These are phyloP conservation scores for Brachionus rotundiformis DNA, from an alignment of 1,140 invertebrate genomes.

Conservation along the genomic window DNA sequence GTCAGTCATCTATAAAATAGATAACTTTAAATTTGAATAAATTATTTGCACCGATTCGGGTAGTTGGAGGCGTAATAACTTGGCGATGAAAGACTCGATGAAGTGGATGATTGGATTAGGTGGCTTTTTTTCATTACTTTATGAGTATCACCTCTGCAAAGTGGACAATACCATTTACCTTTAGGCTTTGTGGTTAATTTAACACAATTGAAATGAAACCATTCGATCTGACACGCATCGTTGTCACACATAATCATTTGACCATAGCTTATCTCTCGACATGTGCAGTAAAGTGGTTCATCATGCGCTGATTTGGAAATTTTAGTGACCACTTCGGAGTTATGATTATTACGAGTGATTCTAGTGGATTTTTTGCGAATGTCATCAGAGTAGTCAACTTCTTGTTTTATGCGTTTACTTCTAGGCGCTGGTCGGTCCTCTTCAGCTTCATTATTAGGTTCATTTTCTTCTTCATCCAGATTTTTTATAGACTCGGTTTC, in stretches of 20 bases:
- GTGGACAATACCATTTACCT: constrained; percentile 65
- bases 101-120: constrained; percentile 1
- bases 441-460: neutral
- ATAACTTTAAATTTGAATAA: neutral
- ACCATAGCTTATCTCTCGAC: constrained; percentile 42
- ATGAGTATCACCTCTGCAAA: constrained; percentile 62
- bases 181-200: constrained; percentile 63
- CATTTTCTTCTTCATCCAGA: constrained; percentile 34
- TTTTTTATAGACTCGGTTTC: constrained; percentile 49
- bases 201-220: constrained; percentile 66
- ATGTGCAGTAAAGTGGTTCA: constrained; percentile 38
- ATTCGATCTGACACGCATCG: constrained; percentile 61
- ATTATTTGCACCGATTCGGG: neutral
- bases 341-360: neutral
- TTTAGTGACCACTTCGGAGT: neutral
- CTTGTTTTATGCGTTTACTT: constrained; percentile 13
- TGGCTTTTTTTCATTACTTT: constrained; percentile 50
- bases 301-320: constrained; percentile 20
- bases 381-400: constrained; percentile 1
- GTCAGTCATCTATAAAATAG: neutral
- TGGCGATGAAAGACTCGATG: constrained; percentile 15
- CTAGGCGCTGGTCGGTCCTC: neutral
- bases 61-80: neutral
- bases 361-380: constrained; percentile 3
- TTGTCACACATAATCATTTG: constrained; percentile 52